These are phyloP conservation scores for Hirtodrosophila alboralis DNA, from an alignment of 2,888 invertebrate species.

Conservation along the genomic window DNA sequence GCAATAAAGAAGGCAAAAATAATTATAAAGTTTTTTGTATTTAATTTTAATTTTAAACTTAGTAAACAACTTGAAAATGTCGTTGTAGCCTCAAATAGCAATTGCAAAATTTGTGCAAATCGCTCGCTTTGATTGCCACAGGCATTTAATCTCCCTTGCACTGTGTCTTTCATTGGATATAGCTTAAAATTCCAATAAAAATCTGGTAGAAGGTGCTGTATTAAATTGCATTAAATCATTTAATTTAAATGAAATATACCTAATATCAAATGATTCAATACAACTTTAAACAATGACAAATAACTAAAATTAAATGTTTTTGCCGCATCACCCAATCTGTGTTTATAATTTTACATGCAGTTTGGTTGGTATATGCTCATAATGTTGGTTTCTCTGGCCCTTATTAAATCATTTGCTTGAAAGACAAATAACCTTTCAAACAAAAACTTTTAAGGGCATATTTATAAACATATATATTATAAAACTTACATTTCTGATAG, in stretches of 20 bases:
- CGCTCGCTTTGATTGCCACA: slow-evolving; percentile 62
- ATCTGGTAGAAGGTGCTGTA: slow-evolving; percentile 86
- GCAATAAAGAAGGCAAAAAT: too few species aligned
- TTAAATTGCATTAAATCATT: too few species aligned
- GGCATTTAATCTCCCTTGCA: slow-evolving; percentile 85
- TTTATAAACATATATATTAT: neutral
- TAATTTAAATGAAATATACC: too few species aligned
- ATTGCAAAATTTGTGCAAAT: slow-evolving; percentile 16
- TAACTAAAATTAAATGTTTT: slow-evolving; percentile 65
- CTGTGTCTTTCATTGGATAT: slow-evolving; percentile 82
- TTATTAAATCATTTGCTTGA: slow-evolving; percentile 79
- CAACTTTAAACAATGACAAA: too few species aligned
- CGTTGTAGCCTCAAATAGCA: slow-evolving; percentile 68
- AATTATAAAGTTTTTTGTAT: too few species aligned
- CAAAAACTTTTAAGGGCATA: slow-evolving; percentile 40
- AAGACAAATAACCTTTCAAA: slow-evolving; percentile 17
- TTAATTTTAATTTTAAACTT: too few species aligned
- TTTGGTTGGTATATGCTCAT: slow-evolving; percentile 83
- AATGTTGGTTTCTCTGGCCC: slow-evolving; percentile 84
- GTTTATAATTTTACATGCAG: slow-evolving; percentile 29
- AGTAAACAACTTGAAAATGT: slow-evolving; percentile 42
- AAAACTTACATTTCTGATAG: slow-evolving; percentile 87
- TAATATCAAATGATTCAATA: too few species aligned
- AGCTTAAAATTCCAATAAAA: slow-evolving; percentile 59
- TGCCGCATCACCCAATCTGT: slow-evolving; percentile 81